Conservation (phyloP, 2,797 vertebrate genomes). For the Limosa lapponica region DNA sequence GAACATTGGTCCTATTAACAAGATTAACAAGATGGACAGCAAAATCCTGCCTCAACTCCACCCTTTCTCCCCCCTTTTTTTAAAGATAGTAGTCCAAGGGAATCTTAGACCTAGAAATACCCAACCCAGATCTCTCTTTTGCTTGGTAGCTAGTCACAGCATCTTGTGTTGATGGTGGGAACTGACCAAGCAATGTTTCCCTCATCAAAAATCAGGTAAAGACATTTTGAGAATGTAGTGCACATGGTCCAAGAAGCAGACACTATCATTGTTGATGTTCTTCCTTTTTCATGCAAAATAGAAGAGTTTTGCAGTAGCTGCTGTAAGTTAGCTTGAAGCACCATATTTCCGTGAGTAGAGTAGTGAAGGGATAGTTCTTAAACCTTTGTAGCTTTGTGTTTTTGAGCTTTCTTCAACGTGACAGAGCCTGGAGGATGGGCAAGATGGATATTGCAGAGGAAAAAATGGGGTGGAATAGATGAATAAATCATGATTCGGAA, state of each 20-base stretch:
- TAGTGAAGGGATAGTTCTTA: background rate
- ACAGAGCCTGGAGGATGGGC: background rate
- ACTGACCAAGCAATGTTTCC: background rate
- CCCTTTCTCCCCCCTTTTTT: background rate
- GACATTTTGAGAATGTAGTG: fast-evolving
- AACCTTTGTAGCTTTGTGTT: background rate
- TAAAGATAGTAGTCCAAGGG: background rate
- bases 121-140: background rate
- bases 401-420: background rate
- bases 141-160: background rate
- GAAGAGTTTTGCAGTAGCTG: background rate
- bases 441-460: background rate
- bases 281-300: background rate
- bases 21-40: background rate
- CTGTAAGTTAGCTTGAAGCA: background rate
- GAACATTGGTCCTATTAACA: background rate
- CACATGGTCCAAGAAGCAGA: background rate
- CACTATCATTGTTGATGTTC: background rate
- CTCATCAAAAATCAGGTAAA: background rate
- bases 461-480: background rate
- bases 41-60: background rate
- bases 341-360: fast-evolving
- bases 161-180: background rate
- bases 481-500: background rate
- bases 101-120: background rate